These are phyloP conservation scores for Ibycter americanus DNA, from an alignment of 2,797 vertebrate species.

Conservation along the genomic window DNA sequence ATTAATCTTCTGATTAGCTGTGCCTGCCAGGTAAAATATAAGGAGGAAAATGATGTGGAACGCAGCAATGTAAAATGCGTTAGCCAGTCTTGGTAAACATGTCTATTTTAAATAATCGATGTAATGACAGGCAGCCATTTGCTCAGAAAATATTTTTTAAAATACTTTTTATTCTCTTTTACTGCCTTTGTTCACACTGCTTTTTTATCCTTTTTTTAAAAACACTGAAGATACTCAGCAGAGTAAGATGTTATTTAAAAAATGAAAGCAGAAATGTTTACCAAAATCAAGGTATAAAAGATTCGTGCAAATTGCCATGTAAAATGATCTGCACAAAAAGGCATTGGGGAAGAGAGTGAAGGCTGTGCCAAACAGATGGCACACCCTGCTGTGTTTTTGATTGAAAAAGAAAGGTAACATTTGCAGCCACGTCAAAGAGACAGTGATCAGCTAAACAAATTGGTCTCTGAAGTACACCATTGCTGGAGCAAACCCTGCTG, in stretches of 20 bases:
- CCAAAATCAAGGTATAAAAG: constrained; percentile 77
- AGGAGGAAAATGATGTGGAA: constrained; percentile 60
- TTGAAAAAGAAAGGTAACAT: constrained; percentile 94
- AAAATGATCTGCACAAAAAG: constrained; percentile 85
- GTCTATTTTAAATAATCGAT: constrained; percentile 76
- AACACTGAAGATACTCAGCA: constrained; percentile 31
- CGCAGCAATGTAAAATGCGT: constrained; percentile 21
- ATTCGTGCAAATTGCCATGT: constrained; percentile 83
- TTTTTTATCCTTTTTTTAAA: neutral
- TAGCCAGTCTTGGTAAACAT: constrained; percentile 71
- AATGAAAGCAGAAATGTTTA: constrained; percentile 73
- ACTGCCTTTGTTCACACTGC: neutral
- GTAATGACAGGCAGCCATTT: constrained; percentile 70
- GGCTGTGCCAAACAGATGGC: constrained; percentile 93
- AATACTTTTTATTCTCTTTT: constrained; percentile 56
- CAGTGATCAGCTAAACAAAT: constrained; percentile 92
- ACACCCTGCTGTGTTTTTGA: constrained; percentile 91
- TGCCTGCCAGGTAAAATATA: constrained; percentile 66
- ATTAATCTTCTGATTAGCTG: constrained; percentile 66
- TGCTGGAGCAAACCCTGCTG: constrained; percentile 82
- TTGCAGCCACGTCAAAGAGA: constrained; percentile 92
- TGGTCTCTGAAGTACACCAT: constrained; percentile 88
- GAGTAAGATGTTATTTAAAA: constrained; percentile 55
- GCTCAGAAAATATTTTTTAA: constrained; percentile 63
- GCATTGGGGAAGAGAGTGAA: constrained; percentile 81